Conservation (phyloP, 2,888 invertebrate species). For the Reticulitermes lucifugus region DNA sequence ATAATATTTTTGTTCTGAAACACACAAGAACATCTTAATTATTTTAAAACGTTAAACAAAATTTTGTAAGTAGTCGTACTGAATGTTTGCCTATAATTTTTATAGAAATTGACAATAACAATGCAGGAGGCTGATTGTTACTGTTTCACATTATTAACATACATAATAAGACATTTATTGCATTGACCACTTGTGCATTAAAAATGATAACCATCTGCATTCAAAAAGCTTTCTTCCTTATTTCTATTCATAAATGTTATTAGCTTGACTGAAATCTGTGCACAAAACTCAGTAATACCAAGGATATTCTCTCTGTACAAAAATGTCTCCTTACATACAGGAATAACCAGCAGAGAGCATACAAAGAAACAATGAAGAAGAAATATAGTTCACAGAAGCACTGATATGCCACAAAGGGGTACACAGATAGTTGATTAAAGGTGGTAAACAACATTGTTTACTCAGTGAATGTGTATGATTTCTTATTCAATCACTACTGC, state of each 20-base stretch:
- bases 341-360: not conserved
- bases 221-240: too few species aligned
- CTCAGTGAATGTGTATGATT: not conserved
- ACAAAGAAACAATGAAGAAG: slow-evolving; percentile 1
- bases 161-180: too few species aligned
- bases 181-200: too few species aligned
- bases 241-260: not conserved
- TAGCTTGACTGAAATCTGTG: not conserved
- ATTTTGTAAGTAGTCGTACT: too few species aligned
- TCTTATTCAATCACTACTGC: not conserved
- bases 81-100: too few species aligned
- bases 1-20: too few species aligned
- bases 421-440: not conserved
- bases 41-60: too few species aligned
- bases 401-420: not conserved
- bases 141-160: too few species aligned
- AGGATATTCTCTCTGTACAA: not conserved
- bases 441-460: not conserved
- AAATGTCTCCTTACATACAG: slow-evolving; percentile 2
- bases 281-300: not conserved
- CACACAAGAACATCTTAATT: too few species aligned
- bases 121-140: too few species aligned
- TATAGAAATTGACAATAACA: too few species aligned
- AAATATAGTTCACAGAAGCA: not conserved
- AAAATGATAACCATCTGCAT: too few species aligned